Conservation (phyloP, 2,888 invertebrate genomes). For the Augochlorella aurata region DNA sequence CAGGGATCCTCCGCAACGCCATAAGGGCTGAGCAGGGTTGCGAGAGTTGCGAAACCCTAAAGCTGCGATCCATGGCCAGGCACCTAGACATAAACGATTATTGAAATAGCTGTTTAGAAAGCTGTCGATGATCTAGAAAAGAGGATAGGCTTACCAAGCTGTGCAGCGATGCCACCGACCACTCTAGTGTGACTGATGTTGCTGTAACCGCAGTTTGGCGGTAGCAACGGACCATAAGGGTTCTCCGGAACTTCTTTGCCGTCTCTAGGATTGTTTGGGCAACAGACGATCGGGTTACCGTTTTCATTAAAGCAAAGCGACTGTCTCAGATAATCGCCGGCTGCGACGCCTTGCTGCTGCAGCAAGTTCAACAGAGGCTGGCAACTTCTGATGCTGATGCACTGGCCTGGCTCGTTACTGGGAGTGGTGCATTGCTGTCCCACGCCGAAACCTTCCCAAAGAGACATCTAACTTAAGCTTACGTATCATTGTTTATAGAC, state of each 20-base stretch:
- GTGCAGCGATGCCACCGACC: slow-evolving; percentile 88
- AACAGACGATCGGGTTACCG: slow-evolving; percentile 86
- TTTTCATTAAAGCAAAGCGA: slow-evolving; percentile 89
- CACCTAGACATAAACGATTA: slow-evolving; percentile 83
- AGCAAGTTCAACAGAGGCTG: slow-evolving; percentile 82
- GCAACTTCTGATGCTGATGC: slow-evolving; percentile 84
- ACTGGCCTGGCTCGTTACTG: slow-evolving; percentile 82
- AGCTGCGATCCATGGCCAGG: slow-evolving; percentile 91
- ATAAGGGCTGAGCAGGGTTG: slow-evolving; percentile 80
- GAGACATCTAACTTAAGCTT: neutral
- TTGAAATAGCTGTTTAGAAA: neutral
- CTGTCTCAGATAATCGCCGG: slow-evolving; percentile 84
- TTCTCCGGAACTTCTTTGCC: slow-evolving; percentile 6
- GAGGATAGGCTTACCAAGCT: slow-evolving; percentile 83
- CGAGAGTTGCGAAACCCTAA: slow-evolving; percentile 86
- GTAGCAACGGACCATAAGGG: slow-evolving; percentile 66
- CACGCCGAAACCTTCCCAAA: neutral
- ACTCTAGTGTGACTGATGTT: slow-evolving; percentile 85
- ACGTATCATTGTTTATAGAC: neutral
- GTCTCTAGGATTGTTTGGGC: slow-evolving; percentile 74
- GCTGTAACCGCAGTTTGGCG: slow-evolving; percentile 85
- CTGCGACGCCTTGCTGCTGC: slow-evolving; percentile 80
- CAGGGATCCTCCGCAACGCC: slow-evolving; percentile 88
- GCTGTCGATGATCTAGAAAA: neutral
- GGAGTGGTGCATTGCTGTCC: slow-evolving; percentile 82